Percentiles rank a stretch among this genome's conserved stretches.
These are phyloP conservation scores for Heliconius cydno DNA, from an alignment of 2,888 invertebrate genomes.

Conservation along the genomic window DNA sequence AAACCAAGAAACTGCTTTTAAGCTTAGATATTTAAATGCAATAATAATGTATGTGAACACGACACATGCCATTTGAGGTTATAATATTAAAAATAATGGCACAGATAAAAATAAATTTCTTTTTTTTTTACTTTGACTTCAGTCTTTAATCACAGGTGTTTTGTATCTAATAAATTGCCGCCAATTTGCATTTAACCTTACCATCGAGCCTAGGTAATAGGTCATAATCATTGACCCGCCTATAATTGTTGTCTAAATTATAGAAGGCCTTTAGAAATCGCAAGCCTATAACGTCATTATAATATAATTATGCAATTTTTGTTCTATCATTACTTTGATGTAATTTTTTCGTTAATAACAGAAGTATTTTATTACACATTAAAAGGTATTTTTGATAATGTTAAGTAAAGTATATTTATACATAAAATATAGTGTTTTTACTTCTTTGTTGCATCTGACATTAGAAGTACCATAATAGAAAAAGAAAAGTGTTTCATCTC, in stretches of 20 bases:
- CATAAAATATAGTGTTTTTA: no score
- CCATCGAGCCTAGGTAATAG: conserved; percentile 35
- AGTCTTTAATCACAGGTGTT: conserved; percentile 21
- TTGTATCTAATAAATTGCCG: conserved; percentile 16
- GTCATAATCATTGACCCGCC: conserved; percentile 50
- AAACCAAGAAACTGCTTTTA: not conserved
- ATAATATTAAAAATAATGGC: not conserved
- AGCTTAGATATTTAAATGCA: not conserved
- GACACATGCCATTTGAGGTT: not conserved
- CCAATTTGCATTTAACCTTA: conserved; percentile 39
- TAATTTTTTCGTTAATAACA: not conserved
- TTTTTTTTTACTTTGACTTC: conserved; percentile 5
- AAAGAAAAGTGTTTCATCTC: no score
- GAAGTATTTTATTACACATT: not conserved
- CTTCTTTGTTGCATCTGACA: no score
- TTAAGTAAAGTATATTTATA: not conserved
- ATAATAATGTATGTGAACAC: not conserved
- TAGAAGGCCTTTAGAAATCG: conserved; percentile 25
- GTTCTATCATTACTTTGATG: conserved; percentile 10
- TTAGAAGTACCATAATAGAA: no score
- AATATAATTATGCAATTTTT: conserved; percentile 31
- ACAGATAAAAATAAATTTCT: conserved; percentile 7
- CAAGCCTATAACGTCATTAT: conserved; percentile 30
- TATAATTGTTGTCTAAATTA: conserved; percentile 37
- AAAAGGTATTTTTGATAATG: not conserved